Base-by-base conservation (phyloP, 2,797 vertebrate genomes). In the Microhierax caerulescens region DNA sequence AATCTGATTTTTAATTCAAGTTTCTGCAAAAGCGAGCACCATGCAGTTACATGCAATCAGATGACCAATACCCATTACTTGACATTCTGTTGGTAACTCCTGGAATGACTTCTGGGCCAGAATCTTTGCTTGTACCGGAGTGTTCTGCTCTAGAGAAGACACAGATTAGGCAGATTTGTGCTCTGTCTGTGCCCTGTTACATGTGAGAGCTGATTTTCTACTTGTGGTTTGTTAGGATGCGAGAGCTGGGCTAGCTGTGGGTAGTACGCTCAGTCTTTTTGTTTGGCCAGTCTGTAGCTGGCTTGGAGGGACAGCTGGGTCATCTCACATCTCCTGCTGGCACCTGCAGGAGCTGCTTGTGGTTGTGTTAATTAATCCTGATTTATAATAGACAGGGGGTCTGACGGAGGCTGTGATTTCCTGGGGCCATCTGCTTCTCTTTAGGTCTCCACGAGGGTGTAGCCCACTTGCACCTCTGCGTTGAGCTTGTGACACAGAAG, bases 391-490 rank as follows among this genome's bases (percentile, higher is more conserved):
- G 30, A 24, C 60, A 61, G 36, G 4, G 11, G 9, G 5, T 59
- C 47, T 61, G 32, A 60, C 0, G 13, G 30, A 60, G 54, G n/a
- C 56, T 41, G 36, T 48, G 64, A 63, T 70, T 75, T 92, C 28
- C n/a, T 22, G 23, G 79, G 39, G 20, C 21, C 16, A 75, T 28
- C 27, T 0, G 2, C 53, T 51, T 72, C 54, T 41, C 48, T 63
- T 50, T 24, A 15, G 22, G 18, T 50, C 34, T 69, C 57, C 4
- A 6, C 0, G 0, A 88, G 34, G 11, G 34, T 8, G 34, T 8
- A 61, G 51, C 28, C 23, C 21, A 79, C 24, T 45, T 47, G 23
- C 17, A 43, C 4, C 4, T 79, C 13, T 43, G 19, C 16, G 0
- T 0, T 13, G 50, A 23, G 22, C 8, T 4, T 59, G 56, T 28